A percentile compares a stretch with the other conserved stretches of the same genome.
Evolutionary conservation across 2,888 invertebrate genomes (phyloP).

Genomic region (Lepidocyrtinus sp.): DNA sequence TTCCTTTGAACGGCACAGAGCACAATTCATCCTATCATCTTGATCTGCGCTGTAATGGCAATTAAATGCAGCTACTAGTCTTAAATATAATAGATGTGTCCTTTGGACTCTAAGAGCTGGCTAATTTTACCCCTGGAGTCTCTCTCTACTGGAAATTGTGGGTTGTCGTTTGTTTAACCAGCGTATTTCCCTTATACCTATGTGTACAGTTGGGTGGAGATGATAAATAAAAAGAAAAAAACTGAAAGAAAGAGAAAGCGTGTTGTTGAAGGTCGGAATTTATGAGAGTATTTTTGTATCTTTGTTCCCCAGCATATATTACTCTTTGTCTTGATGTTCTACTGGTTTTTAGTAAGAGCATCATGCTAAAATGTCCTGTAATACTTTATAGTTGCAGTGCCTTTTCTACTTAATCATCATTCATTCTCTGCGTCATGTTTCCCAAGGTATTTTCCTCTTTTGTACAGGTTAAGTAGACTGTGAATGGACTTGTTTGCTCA

Average conservation of each 20-base stretch:
- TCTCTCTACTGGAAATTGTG: background rate
- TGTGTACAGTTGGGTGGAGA: background rate
- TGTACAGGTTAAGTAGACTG: no score
- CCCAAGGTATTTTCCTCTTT: no score
- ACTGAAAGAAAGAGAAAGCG: constrained; percentile 11
- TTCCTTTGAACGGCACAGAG: background rate
- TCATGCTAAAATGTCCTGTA: no score
- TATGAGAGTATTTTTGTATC: constrained; percentile 28
- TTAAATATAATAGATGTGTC: background rate
- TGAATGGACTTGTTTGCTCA: no score
- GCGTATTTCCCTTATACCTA: background rate
- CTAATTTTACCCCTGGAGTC: background rate
- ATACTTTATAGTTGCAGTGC: no score
- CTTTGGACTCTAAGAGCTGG: no score
- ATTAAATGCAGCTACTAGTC: constrained; percentile 38
- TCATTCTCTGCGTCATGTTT: no score
- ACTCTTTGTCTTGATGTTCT: no score
- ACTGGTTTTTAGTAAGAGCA: no score
- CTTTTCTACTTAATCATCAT: no score
- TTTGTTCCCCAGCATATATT: no score
- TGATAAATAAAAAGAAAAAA: background rate
- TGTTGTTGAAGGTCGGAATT: constrained; percentile 58
- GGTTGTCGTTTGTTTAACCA: background rate
- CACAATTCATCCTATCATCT: background rate
- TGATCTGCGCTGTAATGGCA: constrained; percentile 23